phyloP scores from a whole-genome alignment of 2,888 invertebrate species.

The Hirudinaria manillensis region DNA sequence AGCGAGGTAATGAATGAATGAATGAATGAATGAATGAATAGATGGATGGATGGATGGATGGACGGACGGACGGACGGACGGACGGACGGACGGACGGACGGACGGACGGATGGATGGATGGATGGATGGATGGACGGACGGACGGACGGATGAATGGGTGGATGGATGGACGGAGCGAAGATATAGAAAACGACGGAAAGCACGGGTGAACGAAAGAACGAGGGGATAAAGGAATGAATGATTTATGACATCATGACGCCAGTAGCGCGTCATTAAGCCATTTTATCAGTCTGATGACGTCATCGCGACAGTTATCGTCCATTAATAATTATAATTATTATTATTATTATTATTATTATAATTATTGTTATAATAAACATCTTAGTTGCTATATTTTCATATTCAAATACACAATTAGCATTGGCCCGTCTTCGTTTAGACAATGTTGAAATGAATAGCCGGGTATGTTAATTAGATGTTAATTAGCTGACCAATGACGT shows the following conservation, averaged over 20 bases:
- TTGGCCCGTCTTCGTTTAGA: no score
- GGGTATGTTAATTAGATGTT: no score
- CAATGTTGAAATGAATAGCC: no score
- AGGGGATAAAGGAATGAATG: no score
- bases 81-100: not conserved
- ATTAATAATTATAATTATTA: not conserved
- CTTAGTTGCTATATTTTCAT: no score
- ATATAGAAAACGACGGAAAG: not conserved
- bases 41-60: not conserved
- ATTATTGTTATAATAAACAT: no score
- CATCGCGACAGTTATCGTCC: not conserved
- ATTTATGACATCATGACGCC: no score
- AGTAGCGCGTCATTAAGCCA: no score
- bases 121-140: not conserved
- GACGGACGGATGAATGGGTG: not conserved
- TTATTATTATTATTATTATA: not conserved
- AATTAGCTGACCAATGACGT: slow-evolving; percentile 23
- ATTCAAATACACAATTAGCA: no score
- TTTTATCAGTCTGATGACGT: not conserved
- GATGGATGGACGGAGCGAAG: not conserved
- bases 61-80: not conserved
- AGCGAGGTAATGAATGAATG: not conserved
- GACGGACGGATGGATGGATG: not conserved
- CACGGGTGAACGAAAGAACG: not conserved
- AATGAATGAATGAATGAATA: not conserved